Conservation (phyloP, 2,888 invertebrate species). For the Epinotia brunnichana region DNA sequence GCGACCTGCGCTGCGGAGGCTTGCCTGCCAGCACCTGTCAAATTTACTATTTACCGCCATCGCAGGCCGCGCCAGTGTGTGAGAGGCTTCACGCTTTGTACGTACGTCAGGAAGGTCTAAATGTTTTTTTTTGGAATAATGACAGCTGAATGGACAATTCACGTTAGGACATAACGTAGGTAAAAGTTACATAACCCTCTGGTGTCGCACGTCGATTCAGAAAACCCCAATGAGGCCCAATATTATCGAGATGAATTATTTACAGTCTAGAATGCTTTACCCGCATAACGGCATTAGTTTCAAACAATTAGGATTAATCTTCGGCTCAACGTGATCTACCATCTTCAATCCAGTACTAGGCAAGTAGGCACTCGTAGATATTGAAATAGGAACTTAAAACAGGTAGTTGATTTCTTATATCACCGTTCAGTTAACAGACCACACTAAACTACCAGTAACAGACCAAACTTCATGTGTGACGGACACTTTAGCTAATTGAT, state of each 20-base stretch:
- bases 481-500: slow-evolving; percentile 54
- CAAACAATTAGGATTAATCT: neutral
- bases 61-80: no score
- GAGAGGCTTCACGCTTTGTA: no score
- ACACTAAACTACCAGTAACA: slow-evolving; percentile 1
- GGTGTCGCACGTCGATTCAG: neutral
- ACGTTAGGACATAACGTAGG: no score
- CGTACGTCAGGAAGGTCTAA: no score
- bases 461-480: slow-evolving; percentile 18
- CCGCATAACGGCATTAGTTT: slow-evolving; percentile 34
- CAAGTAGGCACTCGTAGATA: neutral
- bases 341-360: neutral
- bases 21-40: no score
- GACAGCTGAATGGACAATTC: no score
- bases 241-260: neutral
- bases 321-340: slow-evolving; percentile 9
- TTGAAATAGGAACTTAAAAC: neutral
- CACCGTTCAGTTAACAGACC: slow-evolving; percentile 15
- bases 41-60: no score
- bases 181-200: neutral
- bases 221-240: neutral
- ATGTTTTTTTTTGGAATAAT: neutral
- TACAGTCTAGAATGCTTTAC: slow-evolving; percentile 3
- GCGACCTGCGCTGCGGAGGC: no score
- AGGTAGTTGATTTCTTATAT: slow-evolving; percentile 1